These are phyloP conservation scores for Erannis defoliaria DNA, from an alignment of 2,888 invertebrate species.

Conservation along the genomic window DNA sequence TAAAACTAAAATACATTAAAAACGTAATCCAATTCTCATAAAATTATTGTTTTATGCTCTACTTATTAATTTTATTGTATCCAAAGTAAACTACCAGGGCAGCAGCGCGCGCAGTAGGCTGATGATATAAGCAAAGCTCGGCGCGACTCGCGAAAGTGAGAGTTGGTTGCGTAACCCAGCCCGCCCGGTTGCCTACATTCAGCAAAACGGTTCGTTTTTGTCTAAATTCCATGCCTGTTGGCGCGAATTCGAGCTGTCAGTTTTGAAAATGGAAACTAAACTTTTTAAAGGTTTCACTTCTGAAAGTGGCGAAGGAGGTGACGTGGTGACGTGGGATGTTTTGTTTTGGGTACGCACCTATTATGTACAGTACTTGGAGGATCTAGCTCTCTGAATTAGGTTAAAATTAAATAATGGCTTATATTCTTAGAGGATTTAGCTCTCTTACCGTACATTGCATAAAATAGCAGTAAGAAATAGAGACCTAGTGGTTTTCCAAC, in stretches of 20 bases:
- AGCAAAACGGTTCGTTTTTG: conserved; percentile 35
- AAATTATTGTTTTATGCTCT: conserved; percentile 15
- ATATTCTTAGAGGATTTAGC: too few species aligned
- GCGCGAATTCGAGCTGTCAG: conserved; percentile 36
- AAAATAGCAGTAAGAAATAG: too few species aligned
- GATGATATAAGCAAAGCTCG: conserved; percentile 73
- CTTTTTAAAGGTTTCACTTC: conserved; percentile 37
- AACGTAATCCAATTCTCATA: not conserved
- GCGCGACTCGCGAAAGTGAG: conserved; percentile 81
- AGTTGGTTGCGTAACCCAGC: conserved; percentile 81
- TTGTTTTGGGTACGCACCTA: conserved; percentile 24
- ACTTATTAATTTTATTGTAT: conserved; percentile 38
- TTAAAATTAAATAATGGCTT: too few species aligned
- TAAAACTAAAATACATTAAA: conserved; percentile 3
- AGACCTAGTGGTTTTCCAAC: too few species aligned
- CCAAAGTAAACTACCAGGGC: conserved; percentile 60
- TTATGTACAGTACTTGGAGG: too few species aligned
- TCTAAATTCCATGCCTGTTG: conserved; percentile 38
- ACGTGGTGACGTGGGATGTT: conserved; percentile 23
- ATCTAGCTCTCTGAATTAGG: too few species aligned
- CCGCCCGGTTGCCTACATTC: conserved; percentile 63
- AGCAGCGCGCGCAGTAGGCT: conserved; percentile 60
- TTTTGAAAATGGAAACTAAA: conserved; percentile 37
- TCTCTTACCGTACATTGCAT: not conserved
- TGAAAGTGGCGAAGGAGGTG: conserved; percentile 28